phyloP scores from a whole-genome alignment of 2,113 vertebrate genomes.

The Sphyrna mokarran region DNA sequence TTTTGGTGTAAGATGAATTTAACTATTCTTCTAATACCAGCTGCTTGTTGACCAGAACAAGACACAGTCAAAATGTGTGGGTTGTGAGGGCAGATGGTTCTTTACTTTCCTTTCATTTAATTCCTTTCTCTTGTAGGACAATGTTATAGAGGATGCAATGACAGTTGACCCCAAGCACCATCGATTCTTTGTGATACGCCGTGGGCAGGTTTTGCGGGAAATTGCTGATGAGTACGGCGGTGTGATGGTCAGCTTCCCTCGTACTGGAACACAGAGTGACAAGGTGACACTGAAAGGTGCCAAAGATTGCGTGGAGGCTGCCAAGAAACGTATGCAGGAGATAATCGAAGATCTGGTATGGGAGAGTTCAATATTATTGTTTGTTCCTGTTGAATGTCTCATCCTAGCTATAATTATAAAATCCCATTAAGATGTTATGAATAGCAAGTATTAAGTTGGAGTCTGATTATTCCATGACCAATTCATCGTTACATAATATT shows the following conservation, averaged over 20 bases:
- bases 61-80: background rate
- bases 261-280: conserved; percentile 81
- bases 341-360: conserved; percentile 89
- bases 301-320: conserved; percentile 94
- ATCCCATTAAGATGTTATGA: background rate
- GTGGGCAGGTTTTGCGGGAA: conserved; percentile 87
- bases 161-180: conserved; percentile 86
- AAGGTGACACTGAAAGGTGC: conserved; percentile 91
- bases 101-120: background rate
- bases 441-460: background rate
- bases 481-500: background rate
- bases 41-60: background rate
- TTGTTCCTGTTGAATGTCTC: background rate
- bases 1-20: background rate
- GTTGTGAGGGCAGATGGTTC: background rate
- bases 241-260: conserved; percentile 94
- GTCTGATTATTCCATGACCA: background rate
- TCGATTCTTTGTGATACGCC: conserved; percentile 87
- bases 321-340: conserved; percentile 91
- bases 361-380: background rate
- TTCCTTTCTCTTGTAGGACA: conserved; percentile 63
- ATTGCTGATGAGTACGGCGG: conserved; percentile 92
- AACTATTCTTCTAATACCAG: background rate
- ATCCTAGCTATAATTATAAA: background rate
- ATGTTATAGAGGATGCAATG: conserved; percentile 86